These are phyloP conservation scores for Phocides pigmalion DNA, from an alignment of 1,140 invertebrate genomes.

Conservation along the genomic window DNA sequence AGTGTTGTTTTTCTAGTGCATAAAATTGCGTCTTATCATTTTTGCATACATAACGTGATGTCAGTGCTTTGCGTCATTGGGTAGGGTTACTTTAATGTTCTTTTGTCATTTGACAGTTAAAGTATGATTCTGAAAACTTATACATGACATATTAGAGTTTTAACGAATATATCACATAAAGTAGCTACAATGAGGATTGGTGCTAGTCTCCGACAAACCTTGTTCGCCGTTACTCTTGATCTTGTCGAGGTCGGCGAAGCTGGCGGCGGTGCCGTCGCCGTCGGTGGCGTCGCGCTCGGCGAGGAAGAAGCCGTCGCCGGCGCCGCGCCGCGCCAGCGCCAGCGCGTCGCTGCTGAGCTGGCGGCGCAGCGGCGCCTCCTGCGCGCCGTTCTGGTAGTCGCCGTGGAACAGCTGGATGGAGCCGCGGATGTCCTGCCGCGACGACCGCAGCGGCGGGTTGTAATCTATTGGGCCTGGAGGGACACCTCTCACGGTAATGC, in stretches of 20 bases:
- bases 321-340: slow-evolving; percentile 75
- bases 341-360: slow-evolving; percentile 84
- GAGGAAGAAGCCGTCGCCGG: slow-evolving; percentile 71
- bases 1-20: background rate
- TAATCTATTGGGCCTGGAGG: slow-evolving; percentile 67
- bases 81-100: background rate
- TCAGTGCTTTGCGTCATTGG: background rate
- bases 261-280: slow-evolving; percentile 85
- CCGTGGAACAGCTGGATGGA: slow-evolving; percentile 89
- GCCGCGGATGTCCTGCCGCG: slow-evolving; percentile 90
- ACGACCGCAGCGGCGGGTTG: slow-evolving; percentile 87
- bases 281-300: slow-evolving; percentile 83
- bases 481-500: no score
- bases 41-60: background rate
- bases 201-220: slow-evolving; percentile 54
- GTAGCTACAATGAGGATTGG: background rate
- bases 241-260: slow-evolving; percentile 88
- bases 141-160: background rate
- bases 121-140: background rate
- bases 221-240: slow-evolving; percentile 84
- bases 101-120: background rate
- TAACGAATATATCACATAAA: background rate
- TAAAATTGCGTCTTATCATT: background rate
- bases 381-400: slow-evolving; percentile 67
- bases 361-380: slow-evolving; percentile 68